phyloP scores from a whole-genome alignment of 92 coral and sea anemone species.

The Porites lobata region DNA sequence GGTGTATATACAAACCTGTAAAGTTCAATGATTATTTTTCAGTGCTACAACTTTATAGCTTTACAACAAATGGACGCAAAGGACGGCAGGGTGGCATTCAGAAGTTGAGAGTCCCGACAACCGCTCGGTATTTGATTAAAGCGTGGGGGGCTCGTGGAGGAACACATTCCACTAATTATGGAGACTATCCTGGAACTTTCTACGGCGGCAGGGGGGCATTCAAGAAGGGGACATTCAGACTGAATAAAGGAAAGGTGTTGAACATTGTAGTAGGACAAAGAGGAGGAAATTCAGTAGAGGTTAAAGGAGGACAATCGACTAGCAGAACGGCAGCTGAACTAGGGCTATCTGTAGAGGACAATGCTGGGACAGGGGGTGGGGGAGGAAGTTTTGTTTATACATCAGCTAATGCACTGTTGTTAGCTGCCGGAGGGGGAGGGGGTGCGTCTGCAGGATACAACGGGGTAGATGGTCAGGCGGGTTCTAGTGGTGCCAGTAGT shows the following conservation, averaged over 20 bases:
- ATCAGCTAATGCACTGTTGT: slow-evolving; percentile 23
- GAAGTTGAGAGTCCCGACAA: neutral
- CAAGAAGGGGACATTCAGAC: slow-evolving; percentile 35
- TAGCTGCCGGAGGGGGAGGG: slow-evolving; percentile 91
- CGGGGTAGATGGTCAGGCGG: slow-evolving; percentile 73
- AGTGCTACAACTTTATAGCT: neutral
- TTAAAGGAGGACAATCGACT: too few species aligned
- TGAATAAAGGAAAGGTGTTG: neutral
- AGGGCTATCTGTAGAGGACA: too few species aligned
- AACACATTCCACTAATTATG: too few species aligned
- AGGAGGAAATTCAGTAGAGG: too few species aligned
- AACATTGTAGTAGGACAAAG: too few species aligned
- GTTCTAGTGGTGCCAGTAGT: slow-evolving; percentile 54
- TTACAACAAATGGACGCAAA: slow-evolving; percentile 29
- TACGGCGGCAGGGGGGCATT: slow-evolving; percentile 70
- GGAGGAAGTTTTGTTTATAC: too few species aligned
- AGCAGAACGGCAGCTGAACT: too few species aligned
- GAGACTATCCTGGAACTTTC: slow-evolving; percentile 60
- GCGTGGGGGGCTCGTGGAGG: slow-evolving; percentile 38
- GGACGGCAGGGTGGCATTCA: slow-evolving; percentile 46
- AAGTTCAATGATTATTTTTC: too few species aligned
- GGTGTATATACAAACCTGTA: too few species aligned
- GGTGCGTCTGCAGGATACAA: slow-evolving; percentile 73
- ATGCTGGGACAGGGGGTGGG: too few species aligned
- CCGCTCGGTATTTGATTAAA: slow-evolving; percentile 45